Percentiles rank a stretch among this genome's conserved stretches.
Evolutionary conservation across 2,888 invertebrate species (phyloP).

Genomic region (Calephelis perditalis): DNA sequence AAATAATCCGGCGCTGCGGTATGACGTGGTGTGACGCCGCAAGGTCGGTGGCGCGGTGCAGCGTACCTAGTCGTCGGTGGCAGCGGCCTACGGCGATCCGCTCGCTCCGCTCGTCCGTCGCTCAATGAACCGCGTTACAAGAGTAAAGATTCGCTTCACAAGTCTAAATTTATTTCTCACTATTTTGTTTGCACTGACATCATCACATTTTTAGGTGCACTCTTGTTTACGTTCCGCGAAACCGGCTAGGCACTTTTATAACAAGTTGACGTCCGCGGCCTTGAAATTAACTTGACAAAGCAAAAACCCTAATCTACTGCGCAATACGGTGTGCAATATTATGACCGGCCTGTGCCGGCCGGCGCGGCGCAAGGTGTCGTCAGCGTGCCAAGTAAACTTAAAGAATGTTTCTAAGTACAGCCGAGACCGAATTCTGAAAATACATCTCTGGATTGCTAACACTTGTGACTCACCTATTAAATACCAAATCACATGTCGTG

Average conservation of each 20-base stretch:
- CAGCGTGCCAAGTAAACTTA: constrained; percentile 39
- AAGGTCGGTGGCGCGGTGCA: constrained; percentile 53
- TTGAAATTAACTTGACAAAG: constrained; percentile 30
- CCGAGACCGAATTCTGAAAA: constrained; percentile 25
- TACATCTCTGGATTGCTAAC: constrained; percentile 32
- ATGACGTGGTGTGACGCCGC: constrained; percentile 66
- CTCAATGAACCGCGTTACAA: constrained; percentile 68
- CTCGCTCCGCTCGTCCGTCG: constrained; percentile 73
- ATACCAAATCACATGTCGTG: constrained; percentile 42
- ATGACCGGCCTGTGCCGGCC: constrained; percentile 39
- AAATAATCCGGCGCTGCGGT: constrained; percentile 68
- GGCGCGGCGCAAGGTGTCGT: constrained; percentile 29
- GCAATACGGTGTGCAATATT: constrained; percentile 37
- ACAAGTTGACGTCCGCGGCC: constrained; percentile 45
- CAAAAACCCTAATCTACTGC: constrained; percentile 32
- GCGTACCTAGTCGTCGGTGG: constrained; percentile 67
- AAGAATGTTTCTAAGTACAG: constrained; percentile 36
- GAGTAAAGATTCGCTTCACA: constrained; percentile 48
- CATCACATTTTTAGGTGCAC: constrained; percentile 67
- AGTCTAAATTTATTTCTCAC: constrained; percentile 70
- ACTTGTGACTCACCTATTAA: constrained; percentile 39
- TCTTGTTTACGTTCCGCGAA: constrained; percentile 66
- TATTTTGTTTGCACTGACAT: constrained; percentile 73
- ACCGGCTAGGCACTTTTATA: constrained; percentile 45
- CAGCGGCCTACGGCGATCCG: constrained; percentile 68